Evolutionary conservation across 2,797 vertebrate genomes (phyloP).

Genomic region (Clarias pachynema): DNA sequence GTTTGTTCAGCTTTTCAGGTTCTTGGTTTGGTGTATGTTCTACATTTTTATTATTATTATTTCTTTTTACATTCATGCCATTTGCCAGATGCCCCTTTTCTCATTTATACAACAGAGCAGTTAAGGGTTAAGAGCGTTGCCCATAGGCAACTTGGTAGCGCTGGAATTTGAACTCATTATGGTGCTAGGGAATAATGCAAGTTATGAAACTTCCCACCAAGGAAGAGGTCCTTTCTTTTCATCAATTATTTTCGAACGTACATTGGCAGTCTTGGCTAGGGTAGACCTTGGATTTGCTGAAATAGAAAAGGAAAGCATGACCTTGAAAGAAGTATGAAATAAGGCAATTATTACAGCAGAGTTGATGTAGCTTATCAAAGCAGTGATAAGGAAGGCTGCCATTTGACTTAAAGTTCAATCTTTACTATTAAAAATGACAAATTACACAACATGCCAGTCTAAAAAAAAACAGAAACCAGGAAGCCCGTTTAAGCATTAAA

Average conservation of each 20-base stretch:
- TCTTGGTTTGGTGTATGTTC: too few relatives aligned
- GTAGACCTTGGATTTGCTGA: not conserved
- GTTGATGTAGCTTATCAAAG: not conserved
- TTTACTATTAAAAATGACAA: not conserved
- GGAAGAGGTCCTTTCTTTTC: not conserved
- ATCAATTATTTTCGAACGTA: slow-evolving; percentile 1
- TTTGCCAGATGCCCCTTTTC: too few relatives aligned
- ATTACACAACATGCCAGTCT: not conserved
- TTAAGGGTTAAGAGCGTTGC: too few relatives aligned
- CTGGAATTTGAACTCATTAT: not conserved
- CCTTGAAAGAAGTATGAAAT: not conserved
- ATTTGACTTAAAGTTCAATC: not conserved
- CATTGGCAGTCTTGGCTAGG: not conserved
- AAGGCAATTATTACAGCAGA: not conserved
- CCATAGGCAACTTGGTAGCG: too few relatives aligned
- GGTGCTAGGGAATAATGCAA: not conserved
- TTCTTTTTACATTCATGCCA: too few relatives aligned
- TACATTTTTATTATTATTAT: too few relatives aligned
- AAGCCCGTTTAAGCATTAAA: not conserved
- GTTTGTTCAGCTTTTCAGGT: too few relatives aligned
- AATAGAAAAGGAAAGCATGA: not conserved
- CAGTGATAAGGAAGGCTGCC: not conserved
- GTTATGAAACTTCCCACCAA: not conserved
- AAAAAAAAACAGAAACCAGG: not conserved
- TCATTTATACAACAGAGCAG: too few relatives aligned